Evolutionary conservation across 2,888 invertebrate genomes (phyloP).

Genomic region (Drymonia ruficornis): DNA sequence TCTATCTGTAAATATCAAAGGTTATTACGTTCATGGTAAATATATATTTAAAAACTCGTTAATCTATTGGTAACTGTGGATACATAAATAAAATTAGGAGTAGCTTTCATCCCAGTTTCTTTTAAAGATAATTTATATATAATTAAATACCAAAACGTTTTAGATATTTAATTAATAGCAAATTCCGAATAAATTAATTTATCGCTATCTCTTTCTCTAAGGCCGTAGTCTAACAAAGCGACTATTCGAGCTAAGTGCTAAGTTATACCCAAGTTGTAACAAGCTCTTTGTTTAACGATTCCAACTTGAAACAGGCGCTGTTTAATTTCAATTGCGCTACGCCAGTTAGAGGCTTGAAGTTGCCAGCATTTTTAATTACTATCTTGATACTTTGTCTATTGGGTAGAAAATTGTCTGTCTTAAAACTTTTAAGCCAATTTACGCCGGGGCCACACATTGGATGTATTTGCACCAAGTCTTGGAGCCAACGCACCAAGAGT

Average conservation of each 20-base stretch:
- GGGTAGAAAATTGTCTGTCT: background rate
- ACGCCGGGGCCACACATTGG: too few relatives aligned
- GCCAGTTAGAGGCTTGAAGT: slow-evolving; percentile 28
- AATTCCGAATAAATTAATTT: background rate
- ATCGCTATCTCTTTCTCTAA: slow-evolving; percentile 10
- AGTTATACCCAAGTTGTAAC: slow-evolving; percentile 43
- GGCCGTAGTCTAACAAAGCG: slow-evolving; percentile 16
- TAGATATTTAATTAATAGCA: background rate
- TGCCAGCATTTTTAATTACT: background rate
- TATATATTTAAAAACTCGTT: too few relatives aligned
- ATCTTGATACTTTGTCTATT: background rate
- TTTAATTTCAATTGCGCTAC: slow-evolving; percentile 53
- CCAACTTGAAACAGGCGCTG: slow-evolving; percentile 40
- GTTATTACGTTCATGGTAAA: too few relatives aligned
- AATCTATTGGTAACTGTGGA: too few relatives aligned
- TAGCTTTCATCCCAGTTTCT: too few relatives aligned
- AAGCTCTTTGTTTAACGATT: slow-evolving; percentile 48
- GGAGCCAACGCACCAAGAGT: too few relatives aligned
- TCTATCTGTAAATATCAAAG: too few relatives aligned
- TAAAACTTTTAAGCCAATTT: too few relatives aligned
- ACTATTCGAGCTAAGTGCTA: slow-evolving; percentile 37
- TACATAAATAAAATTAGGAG: too few relatives aligned
- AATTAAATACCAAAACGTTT: background rate
- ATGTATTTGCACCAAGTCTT: too few relatives aligned
- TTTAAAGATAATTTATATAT: background rate